Conservation (phyloP, 2,888 invertebrate species). For the Antheraea assamensis region DNA sequence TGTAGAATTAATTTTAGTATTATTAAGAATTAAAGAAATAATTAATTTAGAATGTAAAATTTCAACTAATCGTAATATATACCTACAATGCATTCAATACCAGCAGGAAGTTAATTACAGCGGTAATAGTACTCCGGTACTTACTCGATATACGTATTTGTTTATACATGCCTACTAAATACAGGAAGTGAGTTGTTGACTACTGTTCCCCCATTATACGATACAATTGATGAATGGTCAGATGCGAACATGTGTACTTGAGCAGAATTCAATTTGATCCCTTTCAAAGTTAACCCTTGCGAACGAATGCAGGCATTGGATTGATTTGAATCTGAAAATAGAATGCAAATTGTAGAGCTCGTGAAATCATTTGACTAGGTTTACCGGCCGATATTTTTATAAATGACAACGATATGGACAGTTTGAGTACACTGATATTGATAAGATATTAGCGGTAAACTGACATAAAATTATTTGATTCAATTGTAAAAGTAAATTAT, state of each 20-base stretch:
- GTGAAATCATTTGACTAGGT: not conserved
- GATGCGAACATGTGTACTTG: slow-evolving; percentile 71
- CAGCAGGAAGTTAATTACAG: slow-evolving; percentile 21
- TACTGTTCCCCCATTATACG: slow-evolving; percentile 68
- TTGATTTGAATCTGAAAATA: slow-evolving; percentile 76
- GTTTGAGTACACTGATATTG: not conserved
- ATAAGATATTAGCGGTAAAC: not conserved
- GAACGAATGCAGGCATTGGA: slow-evolving; percentile 63
- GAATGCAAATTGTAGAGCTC: slow-evolving; percentile 37
- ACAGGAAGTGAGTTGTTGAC: slow-evolving; percentile 69
- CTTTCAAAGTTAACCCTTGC: slow-evolving; percentile 72
- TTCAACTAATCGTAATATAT: slow-evolving; percentile 4
- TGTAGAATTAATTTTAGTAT: no score
- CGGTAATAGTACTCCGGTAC: slow-evolving; percentile 11
- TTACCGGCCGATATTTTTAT: not conserved
- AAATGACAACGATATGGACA: not conserved
- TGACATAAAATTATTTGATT: not conserved
- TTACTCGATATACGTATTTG: slow-evolving; percentile 11
- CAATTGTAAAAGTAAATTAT: slow-evolving; percentile 16
- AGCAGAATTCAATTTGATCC: slow-evolving; percentile 75
- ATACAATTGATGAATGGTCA: slow-evolving; percentile 76
- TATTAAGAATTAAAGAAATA: no score
- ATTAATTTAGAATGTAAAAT: not conserved
- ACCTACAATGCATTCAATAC: slow-evolving; percentile 12
- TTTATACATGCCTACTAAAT: slow-evolving; percentile 14